phyloP scores from a whole-genome alignment of 1,140 invertebrate species.

The Aethina tumida region DNA sequence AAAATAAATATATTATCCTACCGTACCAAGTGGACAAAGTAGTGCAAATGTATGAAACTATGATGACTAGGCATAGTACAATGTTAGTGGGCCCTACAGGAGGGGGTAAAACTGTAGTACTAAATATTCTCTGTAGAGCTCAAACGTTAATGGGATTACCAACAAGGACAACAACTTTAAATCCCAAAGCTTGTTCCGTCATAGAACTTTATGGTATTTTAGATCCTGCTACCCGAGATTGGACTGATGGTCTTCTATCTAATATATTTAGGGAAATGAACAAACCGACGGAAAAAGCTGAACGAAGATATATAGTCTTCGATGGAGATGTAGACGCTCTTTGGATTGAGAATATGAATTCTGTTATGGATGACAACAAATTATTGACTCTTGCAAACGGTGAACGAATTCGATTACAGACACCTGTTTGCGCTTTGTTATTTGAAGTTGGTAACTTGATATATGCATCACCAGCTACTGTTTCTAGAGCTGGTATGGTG shows the following conservation, averaged over 20 bases:
- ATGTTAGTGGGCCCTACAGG: constrained; percentile 89
- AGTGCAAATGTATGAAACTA: constrained; percentile 83
- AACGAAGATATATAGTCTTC: constrained; percentile 75
- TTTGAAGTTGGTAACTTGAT: constrained; percentile 86
- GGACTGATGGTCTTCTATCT: constrained; percentile 85
- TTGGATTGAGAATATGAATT: constrained; percentile 96
- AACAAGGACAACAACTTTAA: constrained; percentile 68
- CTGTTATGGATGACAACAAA: constrained; percentile 92
- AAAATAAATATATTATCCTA: constrained; percentile 62
- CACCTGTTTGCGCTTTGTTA: constrained; percentile 69
- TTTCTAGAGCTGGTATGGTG: constrained; percentile 86
- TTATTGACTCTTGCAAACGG: constrained; percentile 82
- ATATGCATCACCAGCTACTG: constrained; percentile 84
- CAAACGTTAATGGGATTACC: constrained; percentile 62
- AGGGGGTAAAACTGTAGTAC: constrained; percentile 80
- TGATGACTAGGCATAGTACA: constrained; percentile 84
- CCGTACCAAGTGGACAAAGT: constrained; percentile 62
- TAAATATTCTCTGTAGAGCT: constrained; percentile 70
- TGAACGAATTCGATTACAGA: constrained; percentile 72
- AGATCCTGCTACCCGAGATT: constrained; percentile 75
- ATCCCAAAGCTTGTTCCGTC: constrained; percentile 80
- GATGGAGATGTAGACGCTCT: constrained; percentile 89
- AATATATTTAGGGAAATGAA: constrained; percentile 88
- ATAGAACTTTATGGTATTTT: constrained; percentile 84
- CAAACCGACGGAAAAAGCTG: constrained; percentile 53